Conservation (phyloP, 2,797 vertebrate species). For the Amblyopsis hoosieri region DNA sequence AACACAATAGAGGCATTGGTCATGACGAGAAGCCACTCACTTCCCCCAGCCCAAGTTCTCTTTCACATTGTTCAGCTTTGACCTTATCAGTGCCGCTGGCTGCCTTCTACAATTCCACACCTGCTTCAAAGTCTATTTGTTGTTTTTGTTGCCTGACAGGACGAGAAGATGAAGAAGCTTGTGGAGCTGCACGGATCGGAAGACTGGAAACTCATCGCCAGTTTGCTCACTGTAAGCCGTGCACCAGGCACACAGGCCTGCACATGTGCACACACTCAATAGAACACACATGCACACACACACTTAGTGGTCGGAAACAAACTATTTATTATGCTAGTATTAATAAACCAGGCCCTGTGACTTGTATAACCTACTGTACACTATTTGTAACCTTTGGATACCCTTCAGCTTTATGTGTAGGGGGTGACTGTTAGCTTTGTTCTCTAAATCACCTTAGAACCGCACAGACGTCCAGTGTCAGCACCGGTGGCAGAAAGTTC, state of each 20-base stretch:
- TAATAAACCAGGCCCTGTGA: not conserved
- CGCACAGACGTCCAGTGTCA: slow-evolving; percentile 98
- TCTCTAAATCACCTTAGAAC: slow-evolving; percentile 77
- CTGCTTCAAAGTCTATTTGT: not conserved
- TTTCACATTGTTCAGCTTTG: slow-evolving; percentile 32
- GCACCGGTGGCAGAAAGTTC: slow-evolving; percentile 98
- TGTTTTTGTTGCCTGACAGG: slow-evolving; percentile 74
- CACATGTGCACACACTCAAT: not conserved
- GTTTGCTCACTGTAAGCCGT: slow-evolving; percentile 90
- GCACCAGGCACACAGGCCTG: not conserved
- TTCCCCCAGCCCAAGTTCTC: slow-evolving; percentile 12
- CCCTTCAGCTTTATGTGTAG: no score
- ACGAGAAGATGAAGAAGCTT: slow-evolving; percentile 96
- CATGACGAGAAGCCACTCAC: slow-evolving; percentile 2
- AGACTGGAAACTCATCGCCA: slow-evolving; percentile 98
- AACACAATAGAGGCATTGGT: slow-evolving; percentile 4
- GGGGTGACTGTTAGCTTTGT: slow-evolving; percentile 4
- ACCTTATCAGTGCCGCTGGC: slow-evolving; percentile 6
- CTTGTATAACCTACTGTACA: not conserved
- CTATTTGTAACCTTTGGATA: not conserved
- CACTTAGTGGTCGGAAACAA: not conserved
- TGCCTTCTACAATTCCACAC: not conserved
- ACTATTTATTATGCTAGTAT: not conserved
- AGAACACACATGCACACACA: not conserved
- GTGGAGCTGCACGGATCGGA: slow-evolving; percentile 96